Base-by-base conservation (phyloP, 2,113 vertebrate genomes). In the Mus pahari region DNA sequence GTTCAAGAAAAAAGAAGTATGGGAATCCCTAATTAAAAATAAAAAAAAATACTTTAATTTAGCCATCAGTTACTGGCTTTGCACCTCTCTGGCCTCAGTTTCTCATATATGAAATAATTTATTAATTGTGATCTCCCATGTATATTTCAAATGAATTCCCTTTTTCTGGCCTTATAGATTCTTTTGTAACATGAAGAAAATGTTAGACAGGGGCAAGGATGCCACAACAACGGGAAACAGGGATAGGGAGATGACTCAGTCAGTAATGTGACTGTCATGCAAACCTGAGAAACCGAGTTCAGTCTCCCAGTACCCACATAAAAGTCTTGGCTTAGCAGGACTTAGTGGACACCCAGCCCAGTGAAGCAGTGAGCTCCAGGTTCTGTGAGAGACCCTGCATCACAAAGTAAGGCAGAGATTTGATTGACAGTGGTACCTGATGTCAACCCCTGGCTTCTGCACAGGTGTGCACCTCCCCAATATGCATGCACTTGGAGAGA, bases 161-260 rank as follows among this genome's bases (percentile, higher is more conserved):
- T 86, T 64, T 42, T 42, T 16, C 28, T 89, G 11, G 42, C 26
- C 24, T n/a, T 19, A 1, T 11, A 39, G 66, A 89, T 77, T 64
- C 26, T 19, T 70, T 7, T 7, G 2, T 10, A 58, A 19, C 6
- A 36, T 28, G 77, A 81, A 86, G 42, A 36, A 64, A 50, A 73
- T 91, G 24, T 53, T 70, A 0, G 28, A 22, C 3, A 24, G n/a
- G 62, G 33, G n/a, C 66, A 86, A 20, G 39, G 64, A 42, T 26
- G 7, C 22, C 53, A 73, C 58, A 55, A 36, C 45, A 73, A 53
- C 19, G 6, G 31, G 24, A 74, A 31, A 11, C 79, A 60, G 50
- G 8, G 0, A 4, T 11, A 7, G 33, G 36, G 3, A 70, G 74
- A 71, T 10, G 11, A 13, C 3, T 11, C 2, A 5, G 14, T 48